Evolutionary conservation across 2,113 vertebrate species (phyloP).

Genomic region (Burhinus oedicnemus): DNA sequence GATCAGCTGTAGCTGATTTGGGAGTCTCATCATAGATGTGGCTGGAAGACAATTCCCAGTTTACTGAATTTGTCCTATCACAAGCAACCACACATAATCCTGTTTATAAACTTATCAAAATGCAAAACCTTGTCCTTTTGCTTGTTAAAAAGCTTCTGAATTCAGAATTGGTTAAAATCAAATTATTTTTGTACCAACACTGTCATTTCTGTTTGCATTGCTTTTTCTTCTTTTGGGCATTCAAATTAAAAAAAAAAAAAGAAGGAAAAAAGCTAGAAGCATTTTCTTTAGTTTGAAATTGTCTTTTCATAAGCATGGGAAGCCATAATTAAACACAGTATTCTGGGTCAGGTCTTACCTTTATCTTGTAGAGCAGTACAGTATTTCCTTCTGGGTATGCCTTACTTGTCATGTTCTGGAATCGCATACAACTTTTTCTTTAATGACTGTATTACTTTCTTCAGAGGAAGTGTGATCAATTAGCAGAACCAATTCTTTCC

Average conservation of each 20-base stretch:
- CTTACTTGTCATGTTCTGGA: neutral
- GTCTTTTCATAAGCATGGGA: neutral
- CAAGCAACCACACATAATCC: neutral
- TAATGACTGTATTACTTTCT: neutral
- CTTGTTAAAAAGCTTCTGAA: neutral
- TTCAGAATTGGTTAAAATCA: neutral
- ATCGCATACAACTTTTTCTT: neutral
- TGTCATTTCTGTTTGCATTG: neutral
- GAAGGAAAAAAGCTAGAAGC: neutral
- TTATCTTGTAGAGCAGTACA: neutral
- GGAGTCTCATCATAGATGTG: neutral
- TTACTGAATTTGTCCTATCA: neutral
- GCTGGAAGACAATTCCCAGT: neutral
- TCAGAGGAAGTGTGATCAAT: neutral
- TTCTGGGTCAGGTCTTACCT: conserved; percentile 4
- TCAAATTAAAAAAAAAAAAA: neutral
- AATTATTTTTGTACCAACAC: neutral
- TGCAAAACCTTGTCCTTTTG: neutral
- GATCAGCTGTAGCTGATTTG: neutral
- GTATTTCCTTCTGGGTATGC: neutral
- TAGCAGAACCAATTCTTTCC: neutral
- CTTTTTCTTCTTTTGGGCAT: neutral
- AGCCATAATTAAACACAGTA: neutral
- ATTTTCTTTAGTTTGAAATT: neutral
- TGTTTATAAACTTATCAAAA: neutral